Evolutionary conservation across 1,140 invertebrate species (phyloP), one percentile per base, ranked within the genome.

Genomic region (Drosophila ironensis): DNA sequence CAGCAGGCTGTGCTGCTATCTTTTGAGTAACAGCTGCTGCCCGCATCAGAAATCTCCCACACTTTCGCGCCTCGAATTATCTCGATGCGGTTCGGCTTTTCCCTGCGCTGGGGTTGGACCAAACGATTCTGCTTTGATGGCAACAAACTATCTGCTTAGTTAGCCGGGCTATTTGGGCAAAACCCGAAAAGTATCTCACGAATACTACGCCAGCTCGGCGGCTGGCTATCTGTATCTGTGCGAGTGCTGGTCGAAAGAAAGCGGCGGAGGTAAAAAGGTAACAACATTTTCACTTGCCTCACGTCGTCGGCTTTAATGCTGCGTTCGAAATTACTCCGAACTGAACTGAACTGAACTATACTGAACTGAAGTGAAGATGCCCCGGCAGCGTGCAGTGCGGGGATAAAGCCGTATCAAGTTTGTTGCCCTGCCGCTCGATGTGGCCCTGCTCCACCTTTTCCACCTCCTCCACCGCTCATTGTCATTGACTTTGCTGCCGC

Each of bases 221-320:
- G 5, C 1, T 6, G 16, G 12, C 14, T 37, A 37, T 16, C 14
- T 17, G 14, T 37, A 37, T 37, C 14, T 9, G 30, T 48, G 45
- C 12, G n/a, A n/a, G n/a, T 5, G 12, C 8, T 46, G 30, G 35
- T 33, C 50, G 27, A 73, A 78, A 74, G 78, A 84, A 84, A 84
- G 78, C 71, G 17, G 44, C 33, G 33, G 47, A 72, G 60, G 72
- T 64, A 82, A 76, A 82, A 84, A 73, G 57, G 63, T 73, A 84
- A 73, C 63, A 74, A 74, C 75, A 73, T 84, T 84, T 84, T 84
- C 78, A 84, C 78, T 84, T 84, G 70, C 77, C 75, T 51, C 69
- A 69, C 71, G 56, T 72, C 67, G 61, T 41, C 64, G 25, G 41
- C 63, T 74, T 70, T 69, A 74, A 56, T 77, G 73, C 73, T 68